These are phyloP conservation scores for Pterostichus niger DNA, from an alignment of 2,888 invertebrate species.

Conservation along the genomic window DNA sequence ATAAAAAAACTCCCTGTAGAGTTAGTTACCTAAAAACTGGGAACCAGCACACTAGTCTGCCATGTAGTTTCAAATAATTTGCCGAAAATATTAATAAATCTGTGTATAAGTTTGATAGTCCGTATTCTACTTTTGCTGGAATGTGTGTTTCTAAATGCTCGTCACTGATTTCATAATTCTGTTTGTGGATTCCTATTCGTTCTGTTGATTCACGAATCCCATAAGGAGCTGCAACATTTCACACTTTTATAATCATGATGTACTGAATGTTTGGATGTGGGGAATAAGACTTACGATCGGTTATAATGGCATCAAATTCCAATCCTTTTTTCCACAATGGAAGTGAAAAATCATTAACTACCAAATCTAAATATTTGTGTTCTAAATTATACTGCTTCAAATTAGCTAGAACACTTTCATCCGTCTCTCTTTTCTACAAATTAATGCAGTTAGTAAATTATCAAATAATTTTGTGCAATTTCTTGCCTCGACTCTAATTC, in stretches of 20 bases:
- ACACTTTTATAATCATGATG: constrained; percentile 41
- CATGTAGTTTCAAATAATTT: constrained; percentile 85
- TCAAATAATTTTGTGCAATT: neutral
- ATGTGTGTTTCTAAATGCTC: constrained; percentile 85
- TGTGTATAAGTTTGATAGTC: constrained; percentile 87
- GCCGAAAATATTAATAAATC: constrained; percentile 93
- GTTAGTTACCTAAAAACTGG: constrained; percentile 82
- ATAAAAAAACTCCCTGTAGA: too few relatives aligned
- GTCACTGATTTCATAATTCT: constrained; percentile 82
- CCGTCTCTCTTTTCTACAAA: constrained; percentile 83
- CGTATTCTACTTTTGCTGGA: constrained; percentile 92
- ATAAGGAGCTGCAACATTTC: constrained; percentile 89
- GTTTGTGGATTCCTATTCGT: constrained; percentile 85
- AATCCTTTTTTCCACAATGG: constrained; percentile 86
- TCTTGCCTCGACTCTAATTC: constrained; percentile 77
- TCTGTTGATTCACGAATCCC: constrained; percentile 97
- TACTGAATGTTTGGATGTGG: too few relatives aligned
- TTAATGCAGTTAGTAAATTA: constrained; percentile 43
- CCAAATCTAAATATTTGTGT: constrained; percentile 89
- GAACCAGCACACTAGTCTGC: constrained; percentile 96
- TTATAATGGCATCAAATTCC: constrained; percentile 94
- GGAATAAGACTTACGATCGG: constrained; percentile 94
- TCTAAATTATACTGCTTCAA: constrained; percentile 92
- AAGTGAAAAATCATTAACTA: constrained; percentile 95
- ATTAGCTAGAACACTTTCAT: constrained; percentile 94